Conservation (phyloP, 2,797 vertebrate genomes). For the Fundulus diaphanus region DNA sequence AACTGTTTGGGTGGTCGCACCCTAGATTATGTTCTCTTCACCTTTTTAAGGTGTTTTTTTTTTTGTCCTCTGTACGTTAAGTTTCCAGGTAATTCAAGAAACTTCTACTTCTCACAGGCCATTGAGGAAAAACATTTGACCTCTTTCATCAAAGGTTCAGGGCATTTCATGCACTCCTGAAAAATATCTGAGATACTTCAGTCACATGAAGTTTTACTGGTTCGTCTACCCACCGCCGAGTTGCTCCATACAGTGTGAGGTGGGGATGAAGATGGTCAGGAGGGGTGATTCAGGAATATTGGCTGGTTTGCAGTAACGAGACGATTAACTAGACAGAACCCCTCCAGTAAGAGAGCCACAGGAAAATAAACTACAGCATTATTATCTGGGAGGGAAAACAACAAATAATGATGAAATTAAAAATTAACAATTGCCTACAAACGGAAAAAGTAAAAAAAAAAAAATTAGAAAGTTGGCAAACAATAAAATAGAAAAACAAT, state of each 20-base stretch:
- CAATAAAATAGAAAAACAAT: neutral
- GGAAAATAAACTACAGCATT: too few relatives aligned
- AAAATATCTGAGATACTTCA: neutral
- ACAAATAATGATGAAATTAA: neutral
- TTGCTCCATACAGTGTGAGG: too few relatives aligned
- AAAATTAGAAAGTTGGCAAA: neutral
- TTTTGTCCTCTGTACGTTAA: neutral
- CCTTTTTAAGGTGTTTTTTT: neutral
- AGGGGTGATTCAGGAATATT: too few relatives aligned
- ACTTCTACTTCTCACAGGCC: neutral
- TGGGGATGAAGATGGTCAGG: too few relatives aligned
- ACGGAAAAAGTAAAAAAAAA: neutral
- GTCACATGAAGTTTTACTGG: too few relatives aligned
- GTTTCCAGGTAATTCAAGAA: conserved; percentile 23
- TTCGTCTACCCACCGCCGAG: too few relatives aligned
- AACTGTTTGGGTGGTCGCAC: neutral
- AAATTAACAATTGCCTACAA: neutral
- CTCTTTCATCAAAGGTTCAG: neutral
- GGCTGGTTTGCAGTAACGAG: too few relatives aligned
- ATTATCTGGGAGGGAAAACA: neutral
- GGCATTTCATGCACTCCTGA: neutral
- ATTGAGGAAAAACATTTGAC: neutral
- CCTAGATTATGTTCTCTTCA: neutral
- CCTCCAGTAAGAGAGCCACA: too few relatives aligned
- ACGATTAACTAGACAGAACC: too few relatives aligned